Evolutionary conservation across 1,140 invertebrate species (phyloP).

Genomic region (Brachionus sp.): DNA sequence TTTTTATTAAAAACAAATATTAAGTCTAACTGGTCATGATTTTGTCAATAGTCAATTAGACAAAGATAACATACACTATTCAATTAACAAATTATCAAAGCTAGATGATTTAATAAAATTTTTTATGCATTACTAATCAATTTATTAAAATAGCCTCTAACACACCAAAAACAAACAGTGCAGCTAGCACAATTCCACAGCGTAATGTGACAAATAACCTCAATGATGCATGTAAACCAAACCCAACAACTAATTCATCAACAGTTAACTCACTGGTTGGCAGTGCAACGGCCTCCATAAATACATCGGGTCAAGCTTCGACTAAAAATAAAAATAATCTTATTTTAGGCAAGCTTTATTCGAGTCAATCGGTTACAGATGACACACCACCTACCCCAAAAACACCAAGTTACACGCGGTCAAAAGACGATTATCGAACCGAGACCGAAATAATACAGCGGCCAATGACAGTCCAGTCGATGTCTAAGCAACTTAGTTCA

Average conservation of each 20-base stretch:
- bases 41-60: too few relatives aligned
- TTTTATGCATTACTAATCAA: not conserved
- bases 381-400: slow-evolving; percentile 15
- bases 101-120: not conserved
- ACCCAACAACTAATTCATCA: not conserved
- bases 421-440: slow-evolving; percentile 1
- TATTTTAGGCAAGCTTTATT: slow-evolving; percentile 45
- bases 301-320: not conserved
- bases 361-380: not conserved
- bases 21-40: too few relatives aligned
- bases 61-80: not conserved
- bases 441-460: slow-evolving; percentile 35
- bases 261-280: slow-evolving; percentile 38
- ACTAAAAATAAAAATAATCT: slow-evolving; percentile 43
- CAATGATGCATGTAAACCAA: slow-evolving; percentile 15
- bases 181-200: not conserved
- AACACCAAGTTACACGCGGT: not conserved
- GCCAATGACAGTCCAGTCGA: not conserved
- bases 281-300: slow-evolving; percentile 38
- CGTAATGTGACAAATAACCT: not conserved
- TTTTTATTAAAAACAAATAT: too few relatives aligned
- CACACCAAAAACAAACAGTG: not conserved
- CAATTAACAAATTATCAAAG: not conserved
- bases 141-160: slow-evolving; percentile 9
- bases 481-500: not conserved